Percentiles rank a stretch among this genome's conserved stretches.
phyloP scores from a whole-genome alignment of 2,113 vertebrate species.

The Craseonycteris thonglongyai region DNA sequence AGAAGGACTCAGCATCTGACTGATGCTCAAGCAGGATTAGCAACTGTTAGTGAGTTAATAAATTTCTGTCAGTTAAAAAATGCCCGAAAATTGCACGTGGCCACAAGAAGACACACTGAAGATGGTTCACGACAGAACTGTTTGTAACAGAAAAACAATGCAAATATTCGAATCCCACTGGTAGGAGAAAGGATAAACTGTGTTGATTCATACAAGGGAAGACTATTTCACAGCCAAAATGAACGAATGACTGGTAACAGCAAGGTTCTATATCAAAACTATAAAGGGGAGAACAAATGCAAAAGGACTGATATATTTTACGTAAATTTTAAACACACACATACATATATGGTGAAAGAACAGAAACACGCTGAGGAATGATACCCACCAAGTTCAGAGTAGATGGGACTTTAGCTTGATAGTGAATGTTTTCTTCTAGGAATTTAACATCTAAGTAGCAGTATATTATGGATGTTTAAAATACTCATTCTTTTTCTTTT shows the following conservation, averaged over 20 bases:
- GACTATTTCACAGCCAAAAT: neutral
- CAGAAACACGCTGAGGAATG: neutral
- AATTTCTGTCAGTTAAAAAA: neutral
- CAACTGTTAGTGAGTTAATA: neutral
- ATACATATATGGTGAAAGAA: neutral
- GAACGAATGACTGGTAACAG: neutral
- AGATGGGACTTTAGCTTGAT: accelerated
- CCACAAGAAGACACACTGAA: neutral
- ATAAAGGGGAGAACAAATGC: neutral
- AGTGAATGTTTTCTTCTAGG: neutral
- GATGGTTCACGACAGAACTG: neutral
- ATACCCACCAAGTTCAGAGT: neutral
- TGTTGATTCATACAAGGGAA: neutral
- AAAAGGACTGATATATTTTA: neutral
- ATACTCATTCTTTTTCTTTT: neutral
- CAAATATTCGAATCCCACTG: neutral
- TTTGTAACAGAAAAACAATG: neutral
- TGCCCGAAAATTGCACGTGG: neutral
- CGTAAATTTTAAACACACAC: neutral
- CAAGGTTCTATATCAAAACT: neutral
- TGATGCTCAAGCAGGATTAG: neutral
- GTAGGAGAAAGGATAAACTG: neutral
- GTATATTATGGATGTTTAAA: neutral
- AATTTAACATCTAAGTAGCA: neutral
- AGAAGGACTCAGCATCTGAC: neutral